Percentiles rank a stretch among this genome's conserved stretches.
phyloP scores from a whole-genome alignment of 2,888 invertebrate species.

The Callyntrura sp. region DNA sequence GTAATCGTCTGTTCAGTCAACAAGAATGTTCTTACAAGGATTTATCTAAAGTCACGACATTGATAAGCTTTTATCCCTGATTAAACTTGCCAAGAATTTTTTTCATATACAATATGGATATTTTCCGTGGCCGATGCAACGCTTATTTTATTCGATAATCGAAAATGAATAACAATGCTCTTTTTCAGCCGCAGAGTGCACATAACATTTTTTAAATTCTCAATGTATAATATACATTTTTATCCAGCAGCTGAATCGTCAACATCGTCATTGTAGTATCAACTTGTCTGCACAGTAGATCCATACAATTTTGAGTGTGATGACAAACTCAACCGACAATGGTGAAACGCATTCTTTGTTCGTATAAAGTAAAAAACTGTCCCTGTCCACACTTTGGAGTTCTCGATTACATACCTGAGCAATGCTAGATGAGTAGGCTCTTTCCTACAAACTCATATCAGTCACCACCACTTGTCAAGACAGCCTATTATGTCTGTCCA shows the following conservation, averaged over 20 bases:
- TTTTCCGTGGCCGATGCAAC: too few species aligned
- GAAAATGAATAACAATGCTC: conserved; percentile 45
- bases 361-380: too few species aligned
- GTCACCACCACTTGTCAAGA: too few species aligned
- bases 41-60: conserved; percentile 66
- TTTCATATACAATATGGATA: background rate
- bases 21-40: conserved; percentile 52
- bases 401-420: too few species aligned
- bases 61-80: conserved; percentile 66
- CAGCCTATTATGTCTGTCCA: too few species aligned
- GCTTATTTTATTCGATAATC: background rate
- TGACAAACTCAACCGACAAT: too few species aligned
- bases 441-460: too few species aligned
- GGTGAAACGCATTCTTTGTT: too few species aligned
- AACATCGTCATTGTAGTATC: background rate
- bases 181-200: conserved; percentile 11
- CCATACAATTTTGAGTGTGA: conserved; percentile 49
- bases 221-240: background rate
- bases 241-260: background rate
- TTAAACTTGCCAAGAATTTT: conserved; percentile 53
- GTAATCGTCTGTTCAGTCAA: too few species aligned
- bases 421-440: too few species aligned
- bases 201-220: conserved; percentile 41
- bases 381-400: too few species aligned
- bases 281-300: conserved; percentile 28